A percentile compares a stretch with the other conserved stretches of the same genome.
phyloP scores from a whole-genome alignment of 2,797 vertebrate genomes.

The Tenualosa ilisha region DNA sequence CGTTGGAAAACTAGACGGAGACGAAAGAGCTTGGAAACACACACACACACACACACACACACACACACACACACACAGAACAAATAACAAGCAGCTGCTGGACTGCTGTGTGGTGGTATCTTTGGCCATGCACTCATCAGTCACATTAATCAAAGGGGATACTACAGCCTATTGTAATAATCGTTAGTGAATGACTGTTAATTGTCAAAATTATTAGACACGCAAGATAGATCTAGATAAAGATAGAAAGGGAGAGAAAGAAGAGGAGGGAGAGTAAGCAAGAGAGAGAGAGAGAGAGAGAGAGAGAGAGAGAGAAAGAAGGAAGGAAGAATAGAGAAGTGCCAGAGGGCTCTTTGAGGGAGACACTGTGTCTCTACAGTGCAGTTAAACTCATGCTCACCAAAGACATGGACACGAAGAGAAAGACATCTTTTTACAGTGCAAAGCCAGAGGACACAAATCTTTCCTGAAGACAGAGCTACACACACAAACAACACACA shows the following conservation, averaged over 20 bases:
- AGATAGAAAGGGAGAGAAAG: neutral
- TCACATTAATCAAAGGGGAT: too few species aligned
- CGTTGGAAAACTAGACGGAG: too few species aligned
- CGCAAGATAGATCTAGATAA: neutral
- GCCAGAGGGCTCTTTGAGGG: neutral
- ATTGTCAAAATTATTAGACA: too few species aligned
- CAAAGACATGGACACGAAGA: neutral
- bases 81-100: neutral
- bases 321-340: neutral
- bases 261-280: neutral
- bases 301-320: neutral
- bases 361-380: neutral
- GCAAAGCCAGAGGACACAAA: neutral
- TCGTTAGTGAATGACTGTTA: too few species aligned
- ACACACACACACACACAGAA: neutral
- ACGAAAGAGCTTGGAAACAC: neutral
- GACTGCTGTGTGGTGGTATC: too few species aligned
- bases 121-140: too few species aligned
- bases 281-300: neutral
- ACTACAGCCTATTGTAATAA: too few species aligned
- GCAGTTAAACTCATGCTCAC: neutral
- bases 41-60: neutral
- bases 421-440: constrained; percentile 1
- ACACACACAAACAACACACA: neutral
- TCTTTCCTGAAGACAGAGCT: neutral